phyloP scores from a whole-genome alignment of 2,113 vertebrate genomes.

The Eidolon helvum region DNA sequence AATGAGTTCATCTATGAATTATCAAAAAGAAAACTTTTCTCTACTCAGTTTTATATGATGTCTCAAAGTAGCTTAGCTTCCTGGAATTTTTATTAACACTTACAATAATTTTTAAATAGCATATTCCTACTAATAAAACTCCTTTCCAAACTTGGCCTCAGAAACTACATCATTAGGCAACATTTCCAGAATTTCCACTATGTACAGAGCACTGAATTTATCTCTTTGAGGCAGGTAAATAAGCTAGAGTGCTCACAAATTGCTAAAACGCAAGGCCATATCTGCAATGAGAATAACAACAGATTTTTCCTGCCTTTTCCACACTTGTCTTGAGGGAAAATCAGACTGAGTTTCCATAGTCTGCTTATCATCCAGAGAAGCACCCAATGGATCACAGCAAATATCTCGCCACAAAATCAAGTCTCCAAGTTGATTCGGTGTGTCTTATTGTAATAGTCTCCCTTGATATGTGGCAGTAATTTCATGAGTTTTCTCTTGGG shows the following conservation, averaged over 20 bases:
- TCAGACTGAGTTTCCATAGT: background rate
- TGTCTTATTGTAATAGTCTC: background rate
- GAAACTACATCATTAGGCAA: conserved; percentile 41
- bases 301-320: background rate
- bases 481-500: background rate
- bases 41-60: background rate
- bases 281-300: background rate
- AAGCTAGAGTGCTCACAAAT: conserved; percentile 28
- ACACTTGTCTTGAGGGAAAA: background rate
- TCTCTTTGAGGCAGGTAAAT: conserved; percentile 12
- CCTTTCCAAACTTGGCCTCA: background rate
- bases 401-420: background rate
- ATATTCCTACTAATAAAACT: conserved; percentile 31
- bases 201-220: background rate
- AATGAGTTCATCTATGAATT: background rate
- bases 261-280: background rate
- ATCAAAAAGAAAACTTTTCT: background rate
- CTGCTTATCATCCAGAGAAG: conserved; percentile 21
- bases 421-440: background rate
- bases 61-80: background rate
- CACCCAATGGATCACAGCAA: background rate
- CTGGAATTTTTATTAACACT: conserved; percentile 32
- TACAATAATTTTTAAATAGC: conserved; percentile 23
- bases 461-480: background rate
- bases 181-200: conserved; percentile 37